A percentile compares a stretch with the other conserved stretches of the same genome.
Evolutionary conservation across 1,140 invertebrate species (phyloP).

Genomic region (Eumeta japonica): DNA sequence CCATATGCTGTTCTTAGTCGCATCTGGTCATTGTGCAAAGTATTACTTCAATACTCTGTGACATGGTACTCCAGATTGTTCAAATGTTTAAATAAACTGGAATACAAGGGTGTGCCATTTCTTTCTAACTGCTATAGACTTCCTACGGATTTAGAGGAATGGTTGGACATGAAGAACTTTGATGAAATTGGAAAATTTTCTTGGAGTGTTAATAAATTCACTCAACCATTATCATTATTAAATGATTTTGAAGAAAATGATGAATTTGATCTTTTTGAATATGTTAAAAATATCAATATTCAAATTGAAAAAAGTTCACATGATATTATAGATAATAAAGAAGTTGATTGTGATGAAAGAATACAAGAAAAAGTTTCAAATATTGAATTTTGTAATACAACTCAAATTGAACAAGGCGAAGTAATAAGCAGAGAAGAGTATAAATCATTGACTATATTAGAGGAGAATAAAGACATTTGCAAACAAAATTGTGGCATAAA

Average conservation of each 20-base stretch:
- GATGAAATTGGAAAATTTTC: conserved; percentile 36
- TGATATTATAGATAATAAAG: conserved; percentile 14
- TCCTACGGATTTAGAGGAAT: conserved; percentile 50
- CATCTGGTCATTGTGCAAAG: conserved; percentile 58
- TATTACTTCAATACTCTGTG: conserved; percentile 52
- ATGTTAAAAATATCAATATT: conserved; percentile 22
- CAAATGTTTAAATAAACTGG: conserved; percentile 37
- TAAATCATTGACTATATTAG: too few relatives aligned
- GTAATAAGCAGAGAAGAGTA: conserved; percentile 22
- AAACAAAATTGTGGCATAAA: too few relatives aligned
- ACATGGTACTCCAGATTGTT: conserved; percentile 57
- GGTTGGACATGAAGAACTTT: conserved; percentile 54
- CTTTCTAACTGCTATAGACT: conserved; percentile 49
- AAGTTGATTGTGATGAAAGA: conserved; percentile 6
- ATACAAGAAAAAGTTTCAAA: background rate
- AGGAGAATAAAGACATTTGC: too few relatives aligned
- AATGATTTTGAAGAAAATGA: conserved; percentile 24
- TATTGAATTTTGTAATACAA: too few relatives aligned
- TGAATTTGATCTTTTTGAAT: conserved; percentile 31
- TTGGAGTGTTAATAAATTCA: conserved; percentile 30
- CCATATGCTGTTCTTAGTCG: conserved; percentile 58
- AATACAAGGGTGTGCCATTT: conserved; percentile 52
- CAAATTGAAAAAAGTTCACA: conserved; percentile 3
- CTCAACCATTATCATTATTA: conserved; percentile 19
- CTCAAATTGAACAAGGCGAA: conserved; percentile 16